phyloP scores from a whole-genome alignment of 2,113 vertebrate genomes.

The Calyptomena viridis region DNA sequence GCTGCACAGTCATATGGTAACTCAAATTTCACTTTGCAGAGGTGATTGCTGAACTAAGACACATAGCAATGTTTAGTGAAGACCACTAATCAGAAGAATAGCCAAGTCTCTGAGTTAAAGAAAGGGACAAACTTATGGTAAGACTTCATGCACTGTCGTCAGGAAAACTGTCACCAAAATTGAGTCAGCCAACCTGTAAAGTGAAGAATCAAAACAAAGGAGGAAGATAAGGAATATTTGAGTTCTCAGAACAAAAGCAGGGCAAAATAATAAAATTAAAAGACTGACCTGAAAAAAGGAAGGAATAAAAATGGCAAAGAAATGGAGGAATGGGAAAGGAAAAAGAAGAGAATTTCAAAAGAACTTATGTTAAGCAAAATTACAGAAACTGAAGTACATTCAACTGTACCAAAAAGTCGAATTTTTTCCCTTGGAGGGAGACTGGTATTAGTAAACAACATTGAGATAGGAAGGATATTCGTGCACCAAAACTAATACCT shows the following conservation, averaged over 20 bases:
- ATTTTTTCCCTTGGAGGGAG: neutral
- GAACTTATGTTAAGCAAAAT: neutral
- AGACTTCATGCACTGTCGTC: neutral
- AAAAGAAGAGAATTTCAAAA: neutral
- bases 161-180: neutral
- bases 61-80: neutral
- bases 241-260: neutral
- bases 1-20: neutral
- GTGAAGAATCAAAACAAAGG: neutral
- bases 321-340: neutral
- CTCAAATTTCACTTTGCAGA: neutral
- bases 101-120: neutral
- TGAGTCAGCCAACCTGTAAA: neutral
- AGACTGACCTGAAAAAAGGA: neutral
- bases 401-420: neutral
- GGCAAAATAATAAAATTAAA: neutral
- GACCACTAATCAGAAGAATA: neutral
- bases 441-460: neutral
- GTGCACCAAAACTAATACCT: neutral
- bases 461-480: neutral
- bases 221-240: neutral
- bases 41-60: neutral
- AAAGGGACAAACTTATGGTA: neutral
- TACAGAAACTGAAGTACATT: neutral
- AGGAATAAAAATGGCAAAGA: neutral